Evolutionary conservation across 2,888 invertebrate genomes (phyloP).

Genomic region (Acanthosepion lycidas): DNA sequence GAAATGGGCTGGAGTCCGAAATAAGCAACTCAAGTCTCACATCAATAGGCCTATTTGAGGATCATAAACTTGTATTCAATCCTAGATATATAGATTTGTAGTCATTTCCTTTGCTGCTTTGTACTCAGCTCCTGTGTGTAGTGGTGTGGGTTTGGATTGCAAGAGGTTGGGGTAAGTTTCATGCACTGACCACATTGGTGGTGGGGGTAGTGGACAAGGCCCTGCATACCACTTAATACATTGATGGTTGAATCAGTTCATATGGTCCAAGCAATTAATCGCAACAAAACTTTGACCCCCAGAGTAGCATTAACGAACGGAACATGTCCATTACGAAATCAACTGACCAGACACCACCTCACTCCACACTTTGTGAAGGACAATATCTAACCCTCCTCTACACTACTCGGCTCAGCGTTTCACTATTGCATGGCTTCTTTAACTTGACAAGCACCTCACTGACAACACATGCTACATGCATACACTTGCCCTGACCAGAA

Average conservation of each 20-base stretch:
- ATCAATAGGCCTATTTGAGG: slow-evolving; percentile 33
- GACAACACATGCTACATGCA: slow-evolving; percentile 11
- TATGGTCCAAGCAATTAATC: slow-evolving; percentile 15
- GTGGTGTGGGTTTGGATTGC: neutral
- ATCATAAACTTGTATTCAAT: slow-evolving; percentile 14
- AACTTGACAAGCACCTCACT: neutral
- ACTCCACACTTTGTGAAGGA: neutral
- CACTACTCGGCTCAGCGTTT: neutral
- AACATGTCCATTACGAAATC: slow-evolving; percentile 33
- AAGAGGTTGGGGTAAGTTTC: neutral
- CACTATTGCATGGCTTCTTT: slow-evolving; percentile 33
- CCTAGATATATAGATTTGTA: slow-evolving; percentile 33
- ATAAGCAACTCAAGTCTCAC: slow-evolving; percentile 11
- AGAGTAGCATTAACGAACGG: slow-evolving; percentile 33
- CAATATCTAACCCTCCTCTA: neutral
- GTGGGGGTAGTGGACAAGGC: neutral
- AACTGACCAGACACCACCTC: neutral
- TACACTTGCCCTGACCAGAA: neutral
- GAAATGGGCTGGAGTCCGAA: neutral
- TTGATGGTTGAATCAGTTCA: slow-evolving; percentile 13
- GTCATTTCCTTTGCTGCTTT: neutral
- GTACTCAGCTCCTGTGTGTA: neutral
- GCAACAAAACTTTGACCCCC: slow-evolving; percentile 33
- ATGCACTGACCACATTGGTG: neutral
- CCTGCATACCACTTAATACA: neutral